Evolutionary conservation across 1,140 invertebrate species (phyloP).

Genomic region (Formica exsecta): DNA sequence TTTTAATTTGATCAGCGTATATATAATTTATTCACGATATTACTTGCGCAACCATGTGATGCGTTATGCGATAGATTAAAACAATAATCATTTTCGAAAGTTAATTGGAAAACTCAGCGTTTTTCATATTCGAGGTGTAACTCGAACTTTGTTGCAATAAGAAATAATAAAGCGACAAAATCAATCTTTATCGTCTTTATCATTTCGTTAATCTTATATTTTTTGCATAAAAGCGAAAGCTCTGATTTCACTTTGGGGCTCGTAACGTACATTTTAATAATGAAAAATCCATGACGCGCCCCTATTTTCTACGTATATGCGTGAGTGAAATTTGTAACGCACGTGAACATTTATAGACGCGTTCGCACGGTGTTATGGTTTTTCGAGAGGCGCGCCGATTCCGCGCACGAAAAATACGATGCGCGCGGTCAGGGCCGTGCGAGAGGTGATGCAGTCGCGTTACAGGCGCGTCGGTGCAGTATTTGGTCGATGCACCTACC

Average conservation of each 20-base stretch:
- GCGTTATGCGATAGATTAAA: background rate
- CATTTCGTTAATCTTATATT: background rate
- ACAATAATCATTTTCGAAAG: background rate
- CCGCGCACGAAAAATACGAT: conserved; percentile 47
- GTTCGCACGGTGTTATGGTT: conserved; percentile 28
- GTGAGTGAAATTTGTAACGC: conserved; percentile 37
- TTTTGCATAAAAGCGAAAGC: conserved; percentile 36
- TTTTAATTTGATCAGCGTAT: background rate
- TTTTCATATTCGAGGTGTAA: background rate
- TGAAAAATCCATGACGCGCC: conserved; percentile 7
- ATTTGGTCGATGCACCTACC: conserved; percentile 46
- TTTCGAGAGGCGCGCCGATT: conserved; percentile 30
- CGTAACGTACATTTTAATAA: background rate
- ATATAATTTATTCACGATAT: conserved; percentile 11
- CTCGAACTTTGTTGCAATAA: background rate
- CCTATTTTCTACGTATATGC: conserved; percentile 2
- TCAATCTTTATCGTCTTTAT: background rate
- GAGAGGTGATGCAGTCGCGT: conserved; percentile 50
- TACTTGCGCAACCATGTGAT: background rate
- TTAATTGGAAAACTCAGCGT: background rate
- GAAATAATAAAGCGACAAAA: background rate
- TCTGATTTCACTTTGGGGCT: conserved; percentile 23
- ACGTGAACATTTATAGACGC: conserved; percentile 35
- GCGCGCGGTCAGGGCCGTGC: conserved; percentile 32
- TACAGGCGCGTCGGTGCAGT: conserved; percentile 35